Percentiles rank a stretch among this genome's conserved stretches.
Conservation (phyloP, 2,888 invertebrate species). For the Lagria hirta region DNA sequence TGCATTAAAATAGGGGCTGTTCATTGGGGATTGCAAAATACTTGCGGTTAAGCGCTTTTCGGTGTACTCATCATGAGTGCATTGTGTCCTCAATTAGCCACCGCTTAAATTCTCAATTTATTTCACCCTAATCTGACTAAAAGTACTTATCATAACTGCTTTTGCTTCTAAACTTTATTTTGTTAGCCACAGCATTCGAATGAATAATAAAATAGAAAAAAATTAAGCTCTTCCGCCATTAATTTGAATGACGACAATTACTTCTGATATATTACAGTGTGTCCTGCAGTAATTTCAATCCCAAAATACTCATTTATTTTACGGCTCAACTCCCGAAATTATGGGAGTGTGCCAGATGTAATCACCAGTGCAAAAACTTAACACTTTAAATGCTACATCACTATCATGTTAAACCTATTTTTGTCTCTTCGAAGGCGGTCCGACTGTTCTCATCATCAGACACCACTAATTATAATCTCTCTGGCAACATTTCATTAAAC, state of each 20-base stretch:
- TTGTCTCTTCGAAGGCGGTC: conserved; percentile 18
- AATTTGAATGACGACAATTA: no score
- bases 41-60: conserved; percentile 50
- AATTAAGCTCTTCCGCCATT: no score
- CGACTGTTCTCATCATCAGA: conserved; percentile 12
- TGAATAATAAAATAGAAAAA: no score
- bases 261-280: no score
- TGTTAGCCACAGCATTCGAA: no score
- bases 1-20: conserved; percentile 24
- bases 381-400: conserved; percentile 5
- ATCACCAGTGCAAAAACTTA: neutral
- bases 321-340: neutral
- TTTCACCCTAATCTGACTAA: conserved; percentile 28
- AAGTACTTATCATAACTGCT: conserved; percentile 1
- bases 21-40: conserved; percentile 31
- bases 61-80: conserved; percentile 47
- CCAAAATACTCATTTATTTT: conserved; percentile 21
- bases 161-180: neutral
- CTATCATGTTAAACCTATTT: conserved; percentile 16
- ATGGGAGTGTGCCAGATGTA: conserved; percentile 2
- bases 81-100: conserved; percentile 48
- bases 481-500: conserved; percentile 16
- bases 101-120: conserved; percentile 42
- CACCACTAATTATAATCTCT: conserved; percentile 28
- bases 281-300: conserved; percentile 8